Conservation (phyloP, 2,888 invertebrate species). For the Melinaea marsaeus region DNA sequence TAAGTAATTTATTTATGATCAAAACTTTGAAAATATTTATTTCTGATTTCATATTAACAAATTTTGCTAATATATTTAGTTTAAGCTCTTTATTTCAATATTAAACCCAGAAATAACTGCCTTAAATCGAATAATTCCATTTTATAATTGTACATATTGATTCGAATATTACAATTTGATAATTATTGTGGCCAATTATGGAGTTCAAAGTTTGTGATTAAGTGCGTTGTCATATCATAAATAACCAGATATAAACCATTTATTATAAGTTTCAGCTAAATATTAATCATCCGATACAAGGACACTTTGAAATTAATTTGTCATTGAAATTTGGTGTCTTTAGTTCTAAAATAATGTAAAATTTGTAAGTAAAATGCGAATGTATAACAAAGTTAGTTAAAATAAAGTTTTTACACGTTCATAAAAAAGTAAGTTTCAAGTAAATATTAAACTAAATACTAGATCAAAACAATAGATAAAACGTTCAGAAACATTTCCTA, state of each 20-base stretch:
- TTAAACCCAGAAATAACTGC: too few relatives aligned
- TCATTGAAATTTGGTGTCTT: conserved; percentile 12
- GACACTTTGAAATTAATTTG: conserved; percentile 21
- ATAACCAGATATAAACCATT: conserved; percentile 27
- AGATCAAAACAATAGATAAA: conserved; percentile 16
- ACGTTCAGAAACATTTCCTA: conserved; percentile 16
- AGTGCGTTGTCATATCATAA: conserved; percentile 24
- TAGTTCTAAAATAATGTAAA: too few relatives aligned
- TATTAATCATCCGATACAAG: conserved; percentile 24
- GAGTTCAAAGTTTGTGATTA: conserved; percentile 27
- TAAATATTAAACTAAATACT: conserved; percentile 8
- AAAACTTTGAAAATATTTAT: too few relatives aligned
- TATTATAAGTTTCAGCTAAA: conserved; percentile 24
- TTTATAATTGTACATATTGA: too few relatives aligned
- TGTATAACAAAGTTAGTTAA: too few relatives aligned
- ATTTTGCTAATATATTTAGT: too few relatives aligned
- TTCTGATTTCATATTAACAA: too few relatives aligned
- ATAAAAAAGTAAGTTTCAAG: not conserved
- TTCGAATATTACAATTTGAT: conserved; percentile 11
- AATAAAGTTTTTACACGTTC: too few relatives aligned
- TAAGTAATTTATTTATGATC: too few relatives aligned
- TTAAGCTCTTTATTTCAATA: too few relatives aligned
- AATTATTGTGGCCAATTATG: conserved; percentile 20
- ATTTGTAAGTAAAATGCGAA: too few relatives aligned
- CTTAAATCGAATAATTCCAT: too few relatives aligned